phyloP scores from a whole-genome alignment of 2,113 vertebrate species.

The Muntiacus muntjak region DNA sequence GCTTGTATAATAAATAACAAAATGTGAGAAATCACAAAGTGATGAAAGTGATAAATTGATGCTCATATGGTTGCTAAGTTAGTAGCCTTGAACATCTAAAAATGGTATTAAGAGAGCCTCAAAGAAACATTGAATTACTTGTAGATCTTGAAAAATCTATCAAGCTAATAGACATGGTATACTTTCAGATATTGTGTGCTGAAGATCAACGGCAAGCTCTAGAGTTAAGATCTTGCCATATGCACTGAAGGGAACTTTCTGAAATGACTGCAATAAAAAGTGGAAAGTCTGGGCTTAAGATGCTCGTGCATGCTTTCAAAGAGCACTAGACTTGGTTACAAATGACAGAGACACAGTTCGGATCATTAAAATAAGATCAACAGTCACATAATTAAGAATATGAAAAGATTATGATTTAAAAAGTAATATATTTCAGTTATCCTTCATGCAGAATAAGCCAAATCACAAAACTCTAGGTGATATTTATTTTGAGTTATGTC shows the following conservation, averaged over 20 bases:
- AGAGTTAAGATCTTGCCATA: not conserved
- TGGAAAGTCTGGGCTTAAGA: not conserved
- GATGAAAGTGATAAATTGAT: slow-evolving; percentile 31
- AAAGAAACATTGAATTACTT: slow-evolving; percentile 14
- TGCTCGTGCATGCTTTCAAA: not conserved
- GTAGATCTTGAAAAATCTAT: slow-evolving; percentile 5
- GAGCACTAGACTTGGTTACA: not conserved
- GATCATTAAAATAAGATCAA: not conserved
- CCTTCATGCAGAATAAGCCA: not conserved
- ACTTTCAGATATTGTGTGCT: slow-evolving; percentile 31
- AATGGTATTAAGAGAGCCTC: not conserved
- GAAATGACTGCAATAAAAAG: slow-evolving; percentile 10
- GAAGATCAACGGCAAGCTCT: slow-evolving; percentile 9
- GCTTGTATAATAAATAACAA: not conserved
- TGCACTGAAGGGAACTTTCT: not conserved
- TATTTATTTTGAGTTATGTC: not conserved
- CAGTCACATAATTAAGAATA: not conserved
- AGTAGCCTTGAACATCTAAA: slow-evolving; percentile 14
- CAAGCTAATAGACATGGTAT: not conserved
- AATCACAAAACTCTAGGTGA: not conserved
- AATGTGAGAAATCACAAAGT: not conserved
- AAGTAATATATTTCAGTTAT: not conserved
- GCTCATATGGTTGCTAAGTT: not conserved
- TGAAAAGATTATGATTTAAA: not conserved
- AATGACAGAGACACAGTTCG: not conserved